Evolutionary conservation across 1,140 invertebrate species (phyloP).

Genomic region (Philopotamus ludificatus): DNA sequence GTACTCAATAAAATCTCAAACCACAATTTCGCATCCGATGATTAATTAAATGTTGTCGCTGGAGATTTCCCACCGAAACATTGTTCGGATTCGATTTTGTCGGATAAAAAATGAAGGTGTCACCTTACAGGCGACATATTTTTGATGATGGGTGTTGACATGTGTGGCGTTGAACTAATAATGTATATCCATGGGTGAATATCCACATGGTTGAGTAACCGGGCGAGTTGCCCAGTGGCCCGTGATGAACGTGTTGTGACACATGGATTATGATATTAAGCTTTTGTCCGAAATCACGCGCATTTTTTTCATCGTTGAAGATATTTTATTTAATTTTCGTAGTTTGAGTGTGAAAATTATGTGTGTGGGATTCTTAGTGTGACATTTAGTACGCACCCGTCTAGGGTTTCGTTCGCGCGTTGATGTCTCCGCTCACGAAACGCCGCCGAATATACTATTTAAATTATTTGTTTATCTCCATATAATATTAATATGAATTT

Average conservation of each 20-base stretch:
- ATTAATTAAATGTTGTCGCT: not conserved
- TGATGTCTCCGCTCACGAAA: too few relatives aligned
- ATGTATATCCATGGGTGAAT: conserved; percentile 9
- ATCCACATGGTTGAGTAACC: conserved; percentile 15
- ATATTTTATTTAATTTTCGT: not conserved
- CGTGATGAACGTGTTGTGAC: conserved; percentile 15
- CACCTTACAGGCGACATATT: conserved; percentile 7
- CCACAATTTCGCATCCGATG: not conserved
- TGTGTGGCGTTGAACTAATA: conserved; percentile 15
- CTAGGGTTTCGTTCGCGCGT: conserved; percentile 7
- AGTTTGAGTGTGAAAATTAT: not conserved
- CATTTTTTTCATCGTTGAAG: not conserved
- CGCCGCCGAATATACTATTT: too few relatives aligned
- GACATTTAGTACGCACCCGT: not conserved
- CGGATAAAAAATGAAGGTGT: too few relatives aligned
- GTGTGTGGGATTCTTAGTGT: not conserved
- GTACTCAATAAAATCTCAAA: not conserved
- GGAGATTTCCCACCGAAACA: too few relatives aligned
- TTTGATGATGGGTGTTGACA: conserved; percentile 20
- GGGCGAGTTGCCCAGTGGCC: conserved; percentile 5
- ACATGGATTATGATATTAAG: conserved; percentile 21
- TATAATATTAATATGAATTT: too few relatives aligned
- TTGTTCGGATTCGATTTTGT: too few relatives aligned
- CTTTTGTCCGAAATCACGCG: conserved; percentile 14
- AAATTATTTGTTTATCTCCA: too few relatives aligned